Evolutionary conservation across 2,797 vertebrate genomes (phyloP).

Genomic region (Champsocephalus gunnari): DNA sequence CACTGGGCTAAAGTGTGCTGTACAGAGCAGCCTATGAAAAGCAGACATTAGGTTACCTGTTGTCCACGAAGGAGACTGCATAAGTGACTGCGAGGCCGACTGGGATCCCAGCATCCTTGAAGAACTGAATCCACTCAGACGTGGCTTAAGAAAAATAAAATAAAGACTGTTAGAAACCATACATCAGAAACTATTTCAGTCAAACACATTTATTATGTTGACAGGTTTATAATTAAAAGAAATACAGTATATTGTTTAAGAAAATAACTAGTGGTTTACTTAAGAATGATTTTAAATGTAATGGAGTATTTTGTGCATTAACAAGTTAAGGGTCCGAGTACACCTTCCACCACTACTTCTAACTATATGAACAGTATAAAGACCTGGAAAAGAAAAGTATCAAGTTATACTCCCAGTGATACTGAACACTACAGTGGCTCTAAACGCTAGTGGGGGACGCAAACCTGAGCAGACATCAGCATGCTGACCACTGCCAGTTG

Average conservation of each 20-base stretch:
- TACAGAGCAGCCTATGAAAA: not conserved
- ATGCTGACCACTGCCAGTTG: constrained; percentile 70
- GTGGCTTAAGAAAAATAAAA: constrained; percentile 83
- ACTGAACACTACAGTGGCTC: not conserved
- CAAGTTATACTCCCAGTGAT: not conserved
- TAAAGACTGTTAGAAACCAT: not conserved
- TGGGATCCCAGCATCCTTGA: constrained; percentile 95
- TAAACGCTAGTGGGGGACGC: constrained; percentile 13
- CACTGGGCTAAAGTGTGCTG: not conserved
- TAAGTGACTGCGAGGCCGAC: constrained; percentile 93
- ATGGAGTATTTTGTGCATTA: too few species aligned
- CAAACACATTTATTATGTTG: not conserved
- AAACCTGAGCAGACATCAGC: constrained; percentile 52
- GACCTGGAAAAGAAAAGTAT: not conserved
- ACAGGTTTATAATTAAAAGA: too few species aligned
- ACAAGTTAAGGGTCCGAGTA: too few species aligned
- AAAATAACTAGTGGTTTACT: too few species aligned
- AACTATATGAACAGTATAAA: too few species aligned
- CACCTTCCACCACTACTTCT: not conserved
- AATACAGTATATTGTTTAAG: too few species aligned
- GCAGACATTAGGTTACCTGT: constrained; percentile 85
- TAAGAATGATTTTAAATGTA: too few species aligned
- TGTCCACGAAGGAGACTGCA: constrained; percentile 93
- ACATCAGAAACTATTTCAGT: not conserved
- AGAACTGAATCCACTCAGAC: constrained; percentile 97